Evolutionary conservation across 2,888 invertebrate genomes (phyloP).

Genomic region (Spatulosminthurus flaviceps): DNA sequence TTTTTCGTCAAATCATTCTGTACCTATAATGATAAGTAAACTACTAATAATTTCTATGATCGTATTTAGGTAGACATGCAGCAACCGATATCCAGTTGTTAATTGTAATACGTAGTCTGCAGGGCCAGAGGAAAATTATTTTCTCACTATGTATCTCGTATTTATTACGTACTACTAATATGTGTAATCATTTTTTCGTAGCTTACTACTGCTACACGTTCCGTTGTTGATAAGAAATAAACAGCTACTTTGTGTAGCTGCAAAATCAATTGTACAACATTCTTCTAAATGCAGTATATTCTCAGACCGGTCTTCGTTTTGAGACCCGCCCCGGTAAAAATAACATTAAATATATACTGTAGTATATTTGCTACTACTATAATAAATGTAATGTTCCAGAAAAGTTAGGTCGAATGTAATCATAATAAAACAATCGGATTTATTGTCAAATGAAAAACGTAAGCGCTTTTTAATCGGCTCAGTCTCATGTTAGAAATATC

Average conservation of each 20-base stretch:
- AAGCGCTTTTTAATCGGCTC: not conserved
- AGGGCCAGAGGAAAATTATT: conserved; percentile 27
- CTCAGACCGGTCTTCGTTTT: not conserved
- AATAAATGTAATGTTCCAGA: not conserved
- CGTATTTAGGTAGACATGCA: not conserved
- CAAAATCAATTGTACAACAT: not conserved
- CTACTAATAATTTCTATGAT: too few species aligned
- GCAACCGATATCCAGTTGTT: conserved; percentile 16
- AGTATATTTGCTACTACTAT: conserved; percentile 7
- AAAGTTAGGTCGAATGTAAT: conserved; percentile 1
- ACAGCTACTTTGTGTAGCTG: not conserved
- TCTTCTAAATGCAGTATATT: not conserved
- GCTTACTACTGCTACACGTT: conserved; percentile 11
- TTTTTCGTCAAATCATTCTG: not conserved
- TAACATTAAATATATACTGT: not conserved
- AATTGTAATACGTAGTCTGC: conserved; percentile 19
- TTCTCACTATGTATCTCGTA: conserved; percentile 23
- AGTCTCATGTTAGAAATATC: not conserved
- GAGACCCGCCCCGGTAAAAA: not conserved
- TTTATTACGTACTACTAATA: conserved; percentile 1
- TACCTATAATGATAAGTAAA: not conserved
- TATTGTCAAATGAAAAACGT: not conserved
- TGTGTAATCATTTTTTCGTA: conserved; percentile 6
- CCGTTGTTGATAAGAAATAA: not conserved
- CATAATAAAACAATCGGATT: conserved; percentile 12